Conservation (phyloP, 2,888 invertebrate genomes). For the Cantharis rufa region DNA sequence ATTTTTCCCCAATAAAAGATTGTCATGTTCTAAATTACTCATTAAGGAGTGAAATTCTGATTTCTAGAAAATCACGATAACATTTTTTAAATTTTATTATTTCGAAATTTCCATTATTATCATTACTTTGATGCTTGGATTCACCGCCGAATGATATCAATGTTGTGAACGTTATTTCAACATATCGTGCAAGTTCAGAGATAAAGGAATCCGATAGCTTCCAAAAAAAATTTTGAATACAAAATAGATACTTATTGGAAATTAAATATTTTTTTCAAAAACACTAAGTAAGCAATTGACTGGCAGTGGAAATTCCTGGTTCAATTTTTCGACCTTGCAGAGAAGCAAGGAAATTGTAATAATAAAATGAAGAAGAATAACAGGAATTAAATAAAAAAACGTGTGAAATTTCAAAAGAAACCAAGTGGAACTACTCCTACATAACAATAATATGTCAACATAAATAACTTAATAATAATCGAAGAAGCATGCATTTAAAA, state of each 20-base stretch:
- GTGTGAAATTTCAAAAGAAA: too few species aligned
- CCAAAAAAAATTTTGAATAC: too few species aligned
- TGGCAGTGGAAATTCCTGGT: background rate
- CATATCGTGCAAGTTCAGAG: background rate
- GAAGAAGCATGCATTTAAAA: too few species aligned
- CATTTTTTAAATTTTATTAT: background rate
- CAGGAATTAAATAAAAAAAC: too few species aligned
- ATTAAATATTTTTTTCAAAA: too few species aligned
- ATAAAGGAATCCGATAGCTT: background rate
- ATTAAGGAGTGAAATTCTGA: background rate
- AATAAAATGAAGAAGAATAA: too few species aligned
- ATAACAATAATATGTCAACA: too few species aligned
- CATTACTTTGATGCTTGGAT: background rate
- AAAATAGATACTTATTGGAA: too few species aligned
- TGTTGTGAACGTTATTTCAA: background rate
- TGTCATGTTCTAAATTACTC: background rate
- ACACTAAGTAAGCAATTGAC: background rate
- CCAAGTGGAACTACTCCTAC: too few species aligned
- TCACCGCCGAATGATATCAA: background rate
- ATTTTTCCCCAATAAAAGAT: background rate
- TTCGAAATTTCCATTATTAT: background rate
- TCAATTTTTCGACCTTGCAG: too few species aligned
- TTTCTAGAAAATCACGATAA: background rate
- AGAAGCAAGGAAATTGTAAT: too few species aligned
- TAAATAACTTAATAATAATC: too few species aligned